Conservation (phyloP, 1,140 invertebrate genomes). For the Atopsyche davidsoni region DNA sequence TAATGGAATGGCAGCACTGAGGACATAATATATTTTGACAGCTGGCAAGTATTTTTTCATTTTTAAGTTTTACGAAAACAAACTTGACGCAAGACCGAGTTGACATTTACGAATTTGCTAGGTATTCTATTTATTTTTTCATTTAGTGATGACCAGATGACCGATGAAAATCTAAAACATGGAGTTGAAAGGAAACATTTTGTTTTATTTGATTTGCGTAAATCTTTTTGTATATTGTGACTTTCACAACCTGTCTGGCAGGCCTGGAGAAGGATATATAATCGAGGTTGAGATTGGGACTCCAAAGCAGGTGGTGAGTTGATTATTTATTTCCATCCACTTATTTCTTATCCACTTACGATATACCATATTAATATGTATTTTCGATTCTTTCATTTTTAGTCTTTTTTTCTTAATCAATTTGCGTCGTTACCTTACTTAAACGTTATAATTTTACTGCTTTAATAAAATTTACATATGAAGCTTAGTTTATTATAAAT, state of each 20-base stretch:
- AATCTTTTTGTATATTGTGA: slow-evolving; percentile 13
- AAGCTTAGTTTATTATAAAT: too few species aligned
- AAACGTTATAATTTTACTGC: too few species aligned
- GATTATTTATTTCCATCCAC: too few species aligned
- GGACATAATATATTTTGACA: too few species aligned
- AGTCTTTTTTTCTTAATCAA: too few species aligned
- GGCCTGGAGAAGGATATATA: slow-evolving; percentile 25
- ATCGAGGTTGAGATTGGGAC: slow-evolving; percentile 23
- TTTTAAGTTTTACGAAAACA: slow-evolving; percentile 17
- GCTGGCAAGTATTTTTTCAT: neutral
- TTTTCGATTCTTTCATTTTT: too few species aligned
- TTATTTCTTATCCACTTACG: too few species aligned
- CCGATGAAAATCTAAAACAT: slow-evolving; percentile 11
- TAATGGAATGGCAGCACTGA: too few species aligned
- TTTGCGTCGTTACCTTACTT: too few species aligned
- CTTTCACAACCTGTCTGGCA: slow-evolving; percentile 22
- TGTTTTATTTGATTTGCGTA: slow-evolving; percentile 17
- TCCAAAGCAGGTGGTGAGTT: slow-evolving; percentile 22
- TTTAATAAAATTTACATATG: too few species aligned
- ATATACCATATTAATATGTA: too few species aligned
- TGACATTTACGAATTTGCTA: slow-evolving; percentile 17
- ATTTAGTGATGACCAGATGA: slow-evolving; percentile 12
- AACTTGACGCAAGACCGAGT: slow-evolving; percentile 13
- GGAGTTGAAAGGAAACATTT: slow-evolving; percentile 12
- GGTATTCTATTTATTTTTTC: slow-evolving; percentile 17